Conservation (phyloP, 2,888 invertebrate genomes). For the Acanthococcus lagerstroemiae region DNA sequence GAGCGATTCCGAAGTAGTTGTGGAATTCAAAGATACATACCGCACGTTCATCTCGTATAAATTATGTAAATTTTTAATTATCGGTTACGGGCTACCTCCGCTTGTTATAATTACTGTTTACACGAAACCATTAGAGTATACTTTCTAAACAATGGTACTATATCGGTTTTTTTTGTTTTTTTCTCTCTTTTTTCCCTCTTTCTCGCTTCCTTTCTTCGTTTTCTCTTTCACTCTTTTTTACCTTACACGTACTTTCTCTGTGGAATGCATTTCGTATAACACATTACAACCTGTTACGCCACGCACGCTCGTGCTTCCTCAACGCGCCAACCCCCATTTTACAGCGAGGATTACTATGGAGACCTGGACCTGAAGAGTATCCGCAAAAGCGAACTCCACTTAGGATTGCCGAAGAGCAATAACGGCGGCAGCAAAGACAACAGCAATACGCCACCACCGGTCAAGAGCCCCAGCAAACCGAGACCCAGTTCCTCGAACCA, state of each 20-base stretch:
- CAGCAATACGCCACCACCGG: constrained; percentile 27
- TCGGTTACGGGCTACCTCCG: too few species aligned
- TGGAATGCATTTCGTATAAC: too few species aligned
- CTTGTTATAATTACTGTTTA: too few species aligned
- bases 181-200: constrained; percentile 6
- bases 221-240: background rate
- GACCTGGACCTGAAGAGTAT: constrained; percentile 89
- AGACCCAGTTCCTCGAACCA: background rate
- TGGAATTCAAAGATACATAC: too few species aligned
- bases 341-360: constrained; percentile 94
- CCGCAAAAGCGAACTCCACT: constrained; percentile 83
- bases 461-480: constrained; percentile 15
- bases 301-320: background rate
- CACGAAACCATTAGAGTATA: too few species aligned
- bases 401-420: constrained; percentile 46
- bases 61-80: too few species aligned
- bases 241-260: background rate
- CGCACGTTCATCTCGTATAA: too few species aligned
- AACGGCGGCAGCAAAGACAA: background rate
- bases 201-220: background rate
- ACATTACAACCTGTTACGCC: too few species aligned
- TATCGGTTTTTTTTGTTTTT: background rate
- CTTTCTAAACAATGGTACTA: too few species aligned
- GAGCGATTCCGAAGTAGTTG: too few species aligned
- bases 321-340: constrained; percentile 37